A percentile compares a stretch with the other conserved stretches of the same genome.
phyloP scores from a whole-genome alignment of 37 sponge, comb jelly and placozoan species.

The Ephydatia muelleri region DNA sequence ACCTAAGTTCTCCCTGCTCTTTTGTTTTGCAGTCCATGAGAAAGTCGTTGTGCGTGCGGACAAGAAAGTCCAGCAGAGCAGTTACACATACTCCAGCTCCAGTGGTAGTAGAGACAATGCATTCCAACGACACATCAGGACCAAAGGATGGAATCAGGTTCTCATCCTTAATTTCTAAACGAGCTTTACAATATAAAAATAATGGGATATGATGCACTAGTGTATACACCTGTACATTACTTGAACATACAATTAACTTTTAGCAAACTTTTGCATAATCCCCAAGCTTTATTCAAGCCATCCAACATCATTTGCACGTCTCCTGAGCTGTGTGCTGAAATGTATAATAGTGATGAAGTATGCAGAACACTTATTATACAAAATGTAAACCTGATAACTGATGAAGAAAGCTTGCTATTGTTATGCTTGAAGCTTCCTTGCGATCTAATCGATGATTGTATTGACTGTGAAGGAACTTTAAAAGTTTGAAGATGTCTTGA shows the following conservation, averaged over 20 bases:
- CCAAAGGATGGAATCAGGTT: constrained; percentile 17
- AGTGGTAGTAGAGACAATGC: constrained; percentile 56
- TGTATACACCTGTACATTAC: neutral
- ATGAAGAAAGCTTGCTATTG: constrained; percentile 37
- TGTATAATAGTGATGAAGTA: neutral
- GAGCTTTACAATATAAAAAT: constrained; percentile 13
- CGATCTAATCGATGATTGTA: constrained; percentile 37
- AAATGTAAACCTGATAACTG: neutral
- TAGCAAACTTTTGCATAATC: constrained; percentile 30
- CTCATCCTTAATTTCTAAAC: constrained; percentile 31
- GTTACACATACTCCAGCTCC: constrained; percentile 57
- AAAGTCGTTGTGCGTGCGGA: constrained; percentile 58
- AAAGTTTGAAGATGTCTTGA: constrained; percentile 64
- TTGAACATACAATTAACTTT: constrained; percentile 18
- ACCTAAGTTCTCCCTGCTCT: neutral
- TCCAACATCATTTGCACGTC: constrained; percentile 14
- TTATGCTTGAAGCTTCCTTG: neutral
- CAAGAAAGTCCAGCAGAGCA: constrained; percentile 61
- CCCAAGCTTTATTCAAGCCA: constrained; percentile 50
- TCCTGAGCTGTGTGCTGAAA: constrained; percentile 4
- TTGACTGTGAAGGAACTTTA: constrained; percentile 28
- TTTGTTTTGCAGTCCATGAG: constrained; percentile 34
- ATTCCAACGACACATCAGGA: constrained; percentile 33
- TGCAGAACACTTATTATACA: neutral
- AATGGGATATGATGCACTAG: too few species aligned